Conservation (phyloP, 2,113 vertebrate species). For the Gadus macrocephalus region DNA sequence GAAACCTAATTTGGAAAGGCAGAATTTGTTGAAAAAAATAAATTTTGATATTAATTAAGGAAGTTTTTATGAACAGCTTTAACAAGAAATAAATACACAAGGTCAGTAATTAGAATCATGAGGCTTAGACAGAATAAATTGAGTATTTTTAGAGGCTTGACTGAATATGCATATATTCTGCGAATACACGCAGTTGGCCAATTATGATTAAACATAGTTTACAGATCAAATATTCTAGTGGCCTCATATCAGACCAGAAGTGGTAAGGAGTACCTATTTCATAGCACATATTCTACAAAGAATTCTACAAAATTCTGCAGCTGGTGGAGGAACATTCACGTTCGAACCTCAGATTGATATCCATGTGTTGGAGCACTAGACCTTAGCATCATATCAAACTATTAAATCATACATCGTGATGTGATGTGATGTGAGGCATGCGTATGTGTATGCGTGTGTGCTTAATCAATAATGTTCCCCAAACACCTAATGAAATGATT, state of each 20-base stretch:
- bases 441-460: not conserved
- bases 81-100: not conserved
- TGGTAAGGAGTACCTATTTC: no score
- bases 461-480: conserved; percentile 8
- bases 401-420: conserved; percentile 18
- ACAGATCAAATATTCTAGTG: no score
- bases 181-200: no score
- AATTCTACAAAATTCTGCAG: conserved; percentile 26
- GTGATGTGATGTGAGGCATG: conserved; percentile 5
- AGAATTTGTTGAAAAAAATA: not conserved
- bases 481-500: conserved; percentile 22
- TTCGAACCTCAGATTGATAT: conserved; percentile 34
- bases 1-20: not conserved
- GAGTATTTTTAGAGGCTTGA: not conserved
- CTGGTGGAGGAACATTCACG: conserved; percentile 28
- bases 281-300: conserved; percentile 18
- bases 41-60: not conserved
- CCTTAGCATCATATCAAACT: conserved; percentile 21
- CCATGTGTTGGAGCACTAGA: conserved; percentile 17
- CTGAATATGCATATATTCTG: no score
- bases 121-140: not conserved
- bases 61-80: not conserved
- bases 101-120: not conserved
- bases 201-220: no score
- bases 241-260: no score